phyloP scores from a whole-genome alignment of 2,888 invertebrate genomes.

The Neoscelio sp. region DNA sequence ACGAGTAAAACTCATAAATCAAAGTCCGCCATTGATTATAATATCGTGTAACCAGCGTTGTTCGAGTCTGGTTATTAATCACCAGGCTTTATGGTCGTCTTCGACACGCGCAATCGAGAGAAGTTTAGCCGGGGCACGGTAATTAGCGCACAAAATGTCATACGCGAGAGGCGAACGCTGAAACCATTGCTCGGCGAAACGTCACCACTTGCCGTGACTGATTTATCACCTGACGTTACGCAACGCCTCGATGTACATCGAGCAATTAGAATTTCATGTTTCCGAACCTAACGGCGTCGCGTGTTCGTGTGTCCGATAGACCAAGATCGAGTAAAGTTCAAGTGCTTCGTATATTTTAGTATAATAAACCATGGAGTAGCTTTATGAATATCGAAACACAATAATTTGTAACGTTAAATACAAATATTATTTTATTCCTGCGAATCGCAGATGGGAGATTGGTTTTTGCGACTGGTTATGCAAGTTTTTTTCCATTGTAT shows the following conservation, averaged over 20 bases:
- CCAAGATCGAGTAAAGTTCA: neutral
- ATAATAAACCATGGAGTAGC: too few species aligned
- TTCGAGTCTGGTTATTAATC: conserved; percentile 31
- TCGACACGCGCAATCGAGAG: conserved; percentile 10
- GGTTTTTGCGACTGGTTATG: conserved; percentile 55
- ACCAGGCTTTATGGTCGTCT: conserved; percentile 45
- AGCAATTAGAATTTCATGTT: conserved; percentile 55
- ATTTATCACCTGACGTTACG: conserved; percentile 60
- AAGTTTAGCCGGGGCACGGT: conserved; percentile 10
- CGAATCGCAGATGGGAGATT: too few species aligned
- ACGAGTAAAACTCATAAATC: too few species aligned
- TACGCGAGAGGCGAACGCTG: conserved; percentile 42
- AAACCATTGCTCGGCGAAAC: conserved; percentile 43
- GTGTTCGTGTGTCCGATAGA: conserved; percentile 33
- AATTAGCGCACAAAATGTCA: conserved; percentile 62
- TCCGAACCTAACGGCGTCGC: conserved; percentile 36
- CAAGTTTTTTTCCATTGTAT: conserved; percentile 37
- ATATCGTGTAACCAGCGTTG: conserved; percentile 4
- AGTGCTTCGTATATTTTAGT: too few species aligned
- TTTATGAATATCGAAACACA: too few species aligned
- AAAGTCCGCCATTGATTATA: conserved; percentile 19
- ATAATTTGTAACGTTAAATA: too few species aligned
- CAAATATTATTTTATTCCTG: too few species aligned
- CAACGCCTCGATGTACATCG: conserved; percentile 43
- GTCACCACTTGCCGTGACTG: conserved; percentile 52